A percentile compares a stretch with the other conserved stretches of the same genome.
phyloP scores from a whole-genome alignment of 37 sponge, comb jelly and placozoan genomes.

The Diacarnus erythraeanus region DNA sequence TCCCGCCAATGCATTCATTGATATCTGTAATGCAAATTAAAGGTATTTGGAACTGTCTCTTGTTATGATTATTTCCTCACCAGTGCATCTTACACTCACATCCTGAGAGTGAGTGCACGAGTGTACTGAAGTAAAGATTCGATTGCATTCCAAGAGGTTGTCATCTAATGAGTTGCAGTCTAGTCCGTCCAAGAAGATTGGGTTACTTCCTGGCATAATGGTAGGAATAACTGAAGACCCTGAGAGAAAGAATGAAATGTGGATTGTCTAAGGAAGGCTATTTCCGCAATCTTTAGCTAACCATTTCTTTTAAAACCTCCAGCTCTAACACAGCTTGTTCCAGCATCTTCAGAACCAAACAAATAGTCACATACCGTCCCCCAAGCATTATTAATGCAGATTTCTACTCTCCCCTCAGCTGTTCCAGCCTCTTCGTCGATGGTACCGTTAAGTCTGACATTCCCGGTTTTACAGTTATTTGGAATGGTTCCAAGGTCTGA shows the following conservation, averaged over 20 bases:
- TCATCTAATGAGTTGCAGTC: constrained; percentile 12
- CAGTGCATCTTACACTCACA: constrained; percentile 33
- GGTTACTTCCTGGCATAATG: neutral
- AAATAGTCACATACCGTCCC: constrained; percentile 38
- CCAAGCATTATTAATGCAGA: constrained; percentile 63
- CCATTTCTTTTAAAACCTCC: constrained; percentile 31
- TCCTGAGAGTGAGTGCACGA: constrained; percentile 29
- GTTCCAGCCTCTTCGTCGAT: neutral
- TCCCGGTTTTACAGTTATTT: constrained; percentile 25
- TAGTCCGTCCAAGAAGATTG: constrained; percentile 30
- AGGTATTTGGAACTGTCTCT: neutral
- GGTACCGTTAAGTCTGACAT: constrained; percentile 16
- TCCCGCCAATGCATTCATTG: constrained; percentile 17
- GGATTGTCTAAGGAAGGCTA: neutral
- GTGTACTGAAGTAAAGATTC: neutral
- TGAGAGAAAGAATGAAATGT: neutral
- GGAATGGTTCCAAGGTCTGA: neutral
- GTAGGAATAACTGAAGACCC: neutral
- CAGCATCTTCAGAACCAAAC: constrained; percentile 32
- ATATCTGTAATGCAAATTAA: constrained; percentile 3
- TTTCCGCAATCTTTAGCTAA: constrained; percentile 1
- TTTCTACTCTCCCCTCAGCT: constrained; percentile 45
- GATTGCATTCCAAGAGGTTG: constrained; percentile 14
- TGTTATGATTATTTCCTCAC: constrained; percentile 16
- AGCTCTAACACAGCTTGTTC: constrained; percentile 14